phyloP scores from a whole-genome alignment of 2,888 invertebrate species.

The Ormyrus nitidulus region DNA sequence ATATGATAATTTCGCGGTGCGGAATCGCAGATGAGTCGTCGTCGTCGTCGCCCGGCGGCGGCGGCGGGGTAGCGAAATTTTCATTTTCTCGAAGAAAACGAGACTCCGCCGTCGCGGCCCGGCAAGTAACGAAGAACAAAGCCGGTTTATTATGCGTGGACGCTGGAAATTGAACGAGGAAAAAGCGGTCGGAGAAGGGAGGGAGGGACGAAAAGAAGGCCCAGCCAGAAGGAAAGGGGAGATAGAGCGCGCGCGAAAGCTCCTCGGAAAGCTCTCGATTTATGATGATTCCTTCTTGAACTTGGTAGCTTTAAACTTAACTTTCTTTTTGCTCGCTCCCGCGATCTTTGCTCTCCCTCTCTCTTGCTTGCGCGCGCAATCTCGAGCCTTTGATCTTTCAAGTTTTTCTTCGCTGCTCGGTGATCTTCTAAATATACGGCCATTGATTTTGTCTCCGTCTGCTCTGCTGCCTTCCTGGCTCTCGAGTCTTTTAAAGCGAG shows the following conservation, averaged over 20 bases:
- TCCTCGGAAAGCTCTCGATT: constrained; percentile 59
- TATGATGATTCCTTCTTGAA: constrained; percentile 60
- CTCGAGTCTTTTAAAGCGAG: background rate
- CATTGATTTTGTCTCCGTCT: constrained; percentile 21
- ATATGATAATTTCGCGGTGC: constrained; percentile 62
- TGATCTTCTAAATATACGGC: constrained; percentile 42
- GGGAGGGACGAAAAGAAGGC: background rate
- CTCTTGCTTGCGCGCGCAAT: background rate
- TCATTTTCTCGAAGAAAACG: constrained; percentile 10
- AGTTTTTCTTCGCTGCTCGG: constrained; percentile 9
- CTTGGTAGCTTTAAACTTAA: constrained; percentile 57
- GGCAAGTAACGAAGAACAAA: constrained; percentile 58
- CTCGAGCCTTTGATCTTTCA: constrained; percentile 10
- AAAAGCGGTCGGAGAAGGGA: constrained; percentile 53
- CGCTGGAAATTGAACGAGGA: constrained; percentile 60
- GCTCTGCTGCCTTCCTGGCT: background rate
- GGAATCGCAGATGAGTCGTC: constrained; percentile 61
- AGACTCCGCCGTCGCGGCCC: background rate
- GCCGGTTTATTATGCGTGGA: constrained; percentile 63
- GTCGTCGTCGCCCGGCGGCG: background rate
- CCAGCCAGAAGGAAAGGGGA: constrained; percentile 32
- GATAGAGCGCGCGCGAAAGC: constrained; percentile 42
- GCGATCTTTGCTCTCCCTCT: background rate
- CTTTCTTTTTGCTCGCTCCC: constrained; percentile 43
- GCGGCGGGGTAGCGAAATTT: constrained; percentile 1